Evolutionary conservation across 2,113 vertebrate species (phyloP).

Genomic region (Pungitius pungitius): DNA sequence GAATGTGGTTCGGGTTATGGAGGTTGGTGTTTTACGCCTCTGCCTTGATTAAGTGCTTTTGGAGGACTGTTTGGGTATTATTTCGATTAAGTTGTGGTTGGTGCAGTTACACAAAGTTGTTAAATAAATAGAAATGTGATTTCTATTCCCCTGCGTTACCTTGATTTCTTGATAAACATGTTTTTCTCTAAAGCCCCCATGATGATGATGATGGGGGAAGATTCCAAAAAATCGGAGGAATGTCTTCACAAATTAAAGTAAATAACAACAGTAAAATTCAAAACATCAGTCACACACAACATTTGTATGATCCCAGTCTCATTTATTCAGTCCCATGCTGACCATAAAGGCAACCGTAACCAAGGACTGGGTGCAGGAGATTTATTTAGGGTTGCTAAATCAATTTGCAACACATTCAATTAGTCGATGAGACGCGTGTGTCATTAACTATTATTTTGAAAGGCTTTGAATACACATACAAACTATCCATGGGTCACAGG

Average conservation of each 20-base stretch:
- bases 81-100: constrained; percentile 11
- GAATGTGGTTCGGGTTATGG: constrained; percentile 7
- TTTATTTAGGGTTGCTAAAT: too few relatives aligned
- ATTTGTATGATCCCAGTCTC: background rate
- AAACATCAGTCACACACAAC: background rate
- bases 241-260: background rate
- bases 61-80: background rate
- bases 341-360: background rate
- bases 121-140: constrained; percentile 4
- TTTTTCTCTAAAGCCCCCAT: background rate
- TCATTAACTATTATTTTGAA: too few relatives aligned
- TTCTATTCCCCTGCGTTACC: too few relatives aligned
- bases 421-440: too few relatives aligned
- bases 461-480: too few relatives aligned
- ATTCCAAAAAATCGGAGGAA: background rate
- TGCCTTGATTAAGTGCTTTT: background rate
- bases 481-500: too few relatives aligned
- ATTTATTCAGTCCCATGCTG: background rate
- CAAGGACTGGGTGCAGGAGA: too few relatives aligned
- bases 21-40: constrained; percentile 26
- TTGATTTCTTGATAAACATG: background rate
- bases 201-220: background rate
- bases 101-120: background rate
- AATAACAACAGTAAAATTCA: background rate
- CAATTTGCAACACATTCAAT: too few relatives aligned